Base-by-base conservation (phyloP, 2,113 vertebrate species). In the Cynopterus brachyotis region DNA sequence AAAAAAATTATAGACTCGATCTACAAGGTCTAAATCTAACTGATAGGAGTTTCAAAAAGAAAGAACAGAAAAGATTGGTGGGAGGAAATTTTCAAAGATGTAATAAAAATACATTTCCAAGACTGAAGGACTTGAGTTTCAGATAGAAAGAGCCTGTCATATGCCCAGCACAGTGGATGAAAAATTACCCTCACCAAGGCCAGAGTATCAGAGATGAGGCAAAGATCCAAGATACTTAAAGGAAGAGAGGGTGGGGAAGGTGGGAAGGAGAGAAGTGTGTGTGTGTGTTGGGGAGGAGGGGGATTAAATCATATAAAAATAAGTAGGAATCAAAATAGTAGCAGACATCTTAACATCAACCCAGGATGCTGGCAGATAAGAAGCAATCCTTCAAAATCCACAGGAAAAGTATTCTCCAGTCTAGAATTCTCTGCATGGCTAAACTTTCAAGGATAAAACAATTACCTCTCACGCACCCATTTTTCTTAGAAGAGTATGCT, bases 91-190 rank as follows among this genome's bases (percentile, higher is more conserved):
- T 89, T 69, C 80, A 79, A 90, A 75, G 88, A 84, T 35, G 5
- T 67, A 66, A 92, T 84, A 81, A 64, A 88, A 84, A 75, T 88
- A 42, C 13, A 80, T 91, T 94, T 96, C 62, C 67, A 66, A 85
- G 47, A 35, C 40, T 26, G 81, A 62, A 94, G 64, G 69, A 37
- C 26, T 40, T 84, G 40, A 10, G 28, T 82, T 96, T 64, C 47
- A 57, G 66, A 81, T 45, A 79, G 57, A 94, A 96, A 96, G 20
- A 12, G 13, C 24, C 60, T 75, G 50, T 70, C 45, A 72, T 24
- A 32, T 40, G 75, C 72, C 67, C 57, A 64, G 32, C 55, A 83
- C 19, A 57, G 47, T 70, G 28, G 64, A 60, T 94, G 66, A 89
- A 90, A 85, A 87, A 93, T 73, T 26, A 69, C 20, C 53, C 6